Percentiles rank a stretch among this genome's conserved stretches.
Evolutionary conservation across 1,140 invertebrate genomes (phyloP).

Genomic region (Drosophila setifemur): DNA sequence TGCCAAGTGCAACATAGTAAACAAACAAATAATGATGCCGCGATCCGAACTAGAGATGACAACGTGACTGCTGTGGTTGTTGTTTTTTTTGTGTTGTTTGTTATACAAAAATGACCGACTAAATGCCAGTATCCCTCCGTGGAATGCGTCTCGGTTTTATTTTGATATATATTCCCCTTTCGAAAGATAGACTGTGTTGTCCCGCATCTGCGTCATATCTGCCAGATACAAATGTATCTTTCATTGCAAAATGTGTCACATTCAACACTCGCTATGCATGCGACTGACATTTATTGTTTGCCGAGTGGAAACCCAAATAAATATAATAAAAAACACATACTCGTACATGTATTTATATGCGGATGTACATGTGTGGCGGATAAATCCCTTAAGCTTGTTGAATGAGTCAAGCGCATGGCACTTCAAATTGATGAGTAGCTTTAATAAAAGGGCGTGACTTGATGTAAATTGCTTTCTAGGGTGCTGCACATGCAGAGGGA

Average conservation of each 20-base stretch:
- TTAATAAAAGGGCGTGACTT: constrained; percentile 74
- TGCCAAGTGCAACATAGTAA: constrained; percentile 56
- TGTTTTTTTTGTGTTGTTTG: constrained; percentile 4
- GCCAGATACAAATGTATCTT: constrained; percentile 54
- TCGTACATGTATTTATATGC: constrained; percentile 7
- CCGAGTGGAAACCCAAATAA: constrained; percentile 20
- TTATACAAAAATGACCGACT: constrained; percentile 1
- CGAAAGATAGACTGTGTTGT: constrained; percentile 50
- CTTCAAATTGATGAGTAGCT: constrained; percentile 73
- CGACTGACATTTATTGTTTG: constrained; percentile 63
- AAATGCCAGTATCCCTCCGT: neutral
- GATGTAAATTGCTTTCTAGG: constrained; percentile 64
- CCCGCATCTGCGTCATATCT: constrained; percentile 56
- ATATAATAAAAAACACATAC: constrained; percentile 23
- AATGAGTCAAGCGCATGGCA: constrained; percentile 59
- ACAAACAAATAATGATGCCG: constrained; percentile 31
- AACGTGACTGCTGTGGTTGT: constrained; percentile 17
- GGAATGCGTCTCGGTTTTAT: neutral
- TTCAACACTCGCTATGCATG: constrained; percentile 50
- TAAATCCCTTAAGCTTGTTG: constrained; percentile 74
- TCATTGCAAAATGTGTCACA: constrained; percentile 65
- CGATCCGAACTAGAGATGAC: constrained; percentile 29
- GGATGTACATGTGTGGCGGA: constrained; percentile 41
- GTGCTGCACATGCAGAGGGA: constrained; percentile 18
- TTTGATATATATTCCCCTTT: constrained; percentile 14